Conservation (phyloP, 1,140 invertebrate species). For the Melanaphis sacchari region DNA sequence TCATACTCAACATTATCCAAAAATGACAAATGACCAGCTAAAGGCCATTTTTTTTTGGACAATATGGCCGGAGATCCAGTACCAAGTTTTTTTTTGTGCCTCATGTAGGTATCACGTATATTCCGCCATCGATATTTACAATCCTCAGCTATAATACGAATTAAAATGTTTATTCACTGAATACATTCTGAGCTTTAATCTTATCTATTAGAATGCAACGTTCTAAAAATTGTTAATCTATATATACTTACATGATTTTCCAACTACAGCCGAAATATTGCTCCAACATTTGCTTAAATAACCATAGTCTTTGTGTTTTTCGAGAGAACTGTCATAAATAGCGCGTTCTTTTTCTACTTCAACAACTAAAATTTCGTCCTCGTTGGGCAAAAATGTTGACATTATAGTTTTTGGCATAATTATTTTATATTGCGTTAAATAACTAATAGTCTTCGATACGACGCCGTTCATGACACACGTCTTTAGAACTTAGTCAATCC, state of each 20-base stretch:
- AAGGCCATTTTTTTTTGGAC: not conserved
- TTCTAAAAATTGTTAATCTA: too few relatives aligned
- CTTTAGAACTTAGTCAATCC: not conserved
- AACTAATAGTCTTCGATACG: too few relatives aligned
- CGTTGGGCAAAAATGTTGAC: not conserved
- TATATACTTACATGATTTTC: not conserved
- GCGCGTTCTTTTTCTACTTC: not conserved
- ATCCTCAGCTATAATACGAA: not conserved
- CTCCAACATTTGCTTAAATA: not conserved
- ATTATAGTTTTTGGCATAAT: not conserved
- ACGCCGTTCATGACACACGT: too few relatives aligned
- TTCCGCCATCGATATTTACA: not conserved
- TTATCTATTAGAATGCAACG: too few relatives aligned
- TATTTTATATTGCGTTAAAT: too few relatives aligned
- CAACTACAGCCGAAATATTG: not conserved
- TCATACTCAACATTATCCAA: conserved; percentile 1
- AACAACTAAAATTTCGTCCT: not conserved
- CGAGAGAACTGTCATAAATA: not conserved
- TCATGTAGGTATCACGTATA: not conserved
- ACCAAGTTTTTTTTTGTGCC: not conserved
- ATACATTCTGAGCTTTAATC: too few relatives aligned
- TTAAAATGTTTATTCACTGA: not conserved
- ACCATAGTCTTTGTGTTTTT: not conserved
- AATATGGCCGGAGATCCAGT: conserved; percentile 2
- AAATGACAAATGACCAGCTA: conserved; percentile 3